Percentiles rank a stretch among this genome's conserved stretches.
Conservation (phyloP, 1,140 invertebrate genomes). For the Hyles euphorbiae region DNA sequence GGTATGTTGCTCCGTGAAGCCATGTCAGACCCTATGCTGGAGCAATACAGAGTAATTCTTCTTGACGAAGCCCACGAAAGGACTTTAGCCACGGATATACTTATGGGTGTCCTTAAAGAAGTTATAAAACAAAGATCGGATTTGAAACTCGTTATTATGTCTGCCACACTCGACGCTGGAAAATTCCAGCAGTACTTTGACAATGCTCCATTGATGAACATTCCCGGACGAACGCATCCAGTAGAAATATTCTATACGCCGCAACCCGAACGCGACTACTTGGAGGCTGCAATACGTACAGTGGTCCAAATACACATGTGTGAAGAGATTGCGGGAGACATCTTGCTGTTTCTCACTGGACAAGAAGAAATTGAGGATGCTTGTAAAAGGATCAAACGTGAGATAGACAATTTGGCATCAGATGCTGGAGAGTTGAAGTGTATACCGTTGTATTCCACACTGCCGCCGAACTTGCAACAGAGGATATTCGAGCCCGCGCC, state of each 20-base stretch:
- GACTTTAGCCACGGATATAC: slow-evolving; percentile 97
- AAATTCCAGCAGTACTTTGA: slow-evolving; percentile 99
- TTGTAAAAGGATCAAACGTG: slow-evolving; percentile 97
- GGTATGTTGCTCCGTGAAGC: slow-evolving; percentile 99
- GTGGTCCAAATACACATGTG: slow-evolving; percentile 99
- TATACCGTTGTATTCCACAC: slow-evolving; percentile 98
- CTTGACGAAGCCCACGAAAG: slow-evolving; percentile 99
- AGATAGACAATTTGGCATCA: slow-evolving; percentile 97
- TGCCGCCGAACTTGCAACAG: slow-evolving; percentile 98
- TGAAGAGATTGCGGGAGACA: slow-evolving; percentile 95
- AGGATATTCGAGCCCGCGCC: slow-evolving; percentile 96
- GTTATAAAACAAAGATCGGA: slow-evolving; percentile 95
- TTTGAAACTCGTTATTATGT: slow-evolving; percentile 99
- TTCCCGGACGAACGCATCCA: slow-evolving; percentile 84
- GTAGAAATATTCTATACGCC: slow-evolving; percentile 97
- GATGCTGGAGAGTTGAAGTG: slow-evolving; percentile 98
- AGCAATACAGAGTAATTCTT: slow-evolving; percentile 96
- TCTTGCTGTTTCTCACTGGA: slow-evolving; percentile 96
- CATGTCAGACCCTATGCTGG: slow-evolving; percentile 99
- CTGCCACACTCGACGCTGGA: slow-evolving; percentile 99
- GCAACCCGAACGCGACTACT: slow-evolving; percentile 97
- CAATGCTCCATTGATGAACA: slow-evolving; percentile 98
- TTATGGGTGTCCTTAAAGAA: slow-evolving; percentile 98
- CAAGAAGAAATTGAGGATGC: slow-evolving; percentile 99
- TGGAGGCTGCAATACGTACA: slow-evolving; percentile 98